phyloP scores from a whole-genome alignment of 2,888 invertebrate species.

The Noctua janthina region DNA sequence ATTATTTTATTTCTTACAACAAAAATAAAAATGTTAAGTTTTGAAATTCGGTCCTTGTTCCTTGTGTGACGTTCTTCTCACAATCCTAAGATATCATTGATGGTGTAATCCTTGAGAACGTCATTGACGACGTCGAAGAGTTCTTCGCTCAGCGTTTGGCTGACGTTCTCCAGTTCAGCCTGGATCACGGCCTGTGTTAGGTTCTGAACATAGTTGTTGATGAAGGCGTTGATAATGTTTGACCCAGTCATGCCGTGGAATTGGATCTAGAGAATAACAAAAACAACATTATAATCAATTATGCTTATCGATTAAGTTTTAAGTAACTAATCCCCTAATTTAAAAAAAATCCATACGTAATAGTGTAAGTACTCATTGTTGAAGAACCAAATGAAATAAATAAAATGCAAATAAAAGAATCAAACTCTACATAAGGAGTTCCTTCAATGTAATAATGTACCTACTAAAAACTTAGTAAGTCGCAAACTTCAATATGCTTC shows the following conservation, averaged over 20 bases:
- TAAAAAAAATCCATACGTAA: neutral
- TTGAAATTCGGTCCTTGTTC: conserved; percentile 20
- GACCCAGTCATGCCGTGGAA: conserved; percentile 80
- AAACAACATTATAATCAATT: neutral
- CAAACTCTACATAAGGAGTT: neutral
- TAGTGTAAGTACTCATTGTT: neutral
- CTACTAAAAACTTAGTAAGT: too few relatives aligned
- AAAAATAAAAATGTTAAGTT: conserved; percentile 33
- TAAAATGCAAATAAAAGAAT: neutral
- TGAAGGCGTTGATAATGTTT: conserved; percentile 73
- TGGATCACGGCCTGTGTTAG: conserved; percentile 76
- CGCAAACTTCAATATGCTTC: neutral
- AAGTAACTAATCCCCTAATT: neutral
- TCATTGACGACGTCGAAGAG: conserved; percentile 78
- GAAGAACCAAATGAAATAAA: neutral
- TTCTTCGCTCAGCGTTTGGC: conserved; percentile 72
- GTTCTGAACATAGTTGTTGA: conserved; percentile 74
- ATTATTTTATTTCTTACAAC: conserved; percentile 3
- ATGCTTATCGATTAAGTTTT: neutral
- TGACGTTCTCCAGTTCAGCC: conserved; percentile 71
- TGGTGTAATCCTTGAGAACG: conserved; percentile 74
- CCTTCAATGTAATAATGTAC: neutral
- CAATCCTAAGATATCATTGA: conserved; percentile 72
- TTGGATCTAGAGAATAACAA: conserved; percentile 71
- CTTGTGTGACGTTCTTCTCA: neutral